Percentiles rank a stretch among this genome's conserved stretches.
These are phyloP conservation scores for Callionymus lyra DNA, from an alignment of 2,113 vertebrate genomes.

Conservation along the genomic window DNA sequence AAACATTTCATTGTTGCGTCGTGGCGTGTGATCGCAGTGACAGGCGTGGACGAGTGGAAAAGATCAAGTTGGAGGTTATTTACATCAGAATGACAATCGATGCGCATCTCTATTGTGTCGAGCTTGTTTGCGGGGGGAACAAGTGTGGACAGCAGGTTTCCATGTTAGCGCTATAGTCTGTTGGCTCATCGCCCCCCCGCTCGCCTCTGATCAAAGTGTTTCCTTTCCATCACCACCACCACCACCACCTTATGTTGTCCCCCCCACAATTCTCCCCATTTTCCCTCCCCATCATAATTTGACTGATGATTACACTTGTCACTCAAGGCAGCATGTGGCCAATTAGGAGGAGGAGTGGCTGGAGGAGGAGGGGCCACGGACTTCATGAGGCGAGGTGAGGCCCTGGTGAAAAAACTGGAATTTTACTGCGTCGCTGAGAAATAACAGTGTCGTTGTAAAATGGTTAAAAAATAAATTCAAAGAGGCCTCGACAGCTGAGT, in stretches of 20 bases:
- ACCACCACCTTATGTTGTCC: constrained; percentile 40
- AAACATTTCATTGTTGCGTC: constrained; percentile 11
- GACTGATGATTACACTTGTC: constrained; percentile 75
- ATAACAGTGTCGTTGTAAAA: no score
- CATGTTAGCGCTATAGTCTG: constrained; percentile 51
- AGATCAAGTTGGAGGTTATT: constrained; percentile 15
- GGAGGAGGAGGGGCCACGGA: constrained; percentile 26
- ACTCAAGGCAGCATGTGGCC: constrained; percentile 75
- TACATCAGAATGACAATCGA: constrained; percentile 2
- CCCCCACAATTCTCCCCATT: constrained; percentile 21
- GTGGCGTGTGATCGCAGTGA: constrained; percentile 7
- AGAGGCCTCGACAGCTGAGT: no score
- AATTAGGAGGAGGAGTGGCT: constrained; percentile 54
- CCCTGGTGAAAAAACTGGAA: constrained; percentile 7
- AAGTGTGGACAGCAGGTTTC: constrained; percentile 54
- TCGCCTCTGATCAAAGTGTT: constrained; percentile 56
- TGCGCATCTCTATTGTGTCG: neutral
- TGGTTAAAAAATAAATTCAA: no score
- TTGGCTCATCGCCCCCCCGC: constrained; percentile 44
- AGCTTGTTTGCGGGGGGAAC: no score
- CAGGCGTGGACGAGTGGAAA: constrained; percentile 3
- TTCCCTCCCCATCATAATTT: constrained; percentile 62
- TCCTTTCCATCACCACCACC: constrained; percentile 39
- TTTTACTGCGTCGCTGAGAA: no score
- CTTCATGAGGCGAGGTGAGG: no score